Evolutionary conservation across 2,888 invertebrate genomes (phyloP).

Genomic region (Nowickia ferox): DNA sequence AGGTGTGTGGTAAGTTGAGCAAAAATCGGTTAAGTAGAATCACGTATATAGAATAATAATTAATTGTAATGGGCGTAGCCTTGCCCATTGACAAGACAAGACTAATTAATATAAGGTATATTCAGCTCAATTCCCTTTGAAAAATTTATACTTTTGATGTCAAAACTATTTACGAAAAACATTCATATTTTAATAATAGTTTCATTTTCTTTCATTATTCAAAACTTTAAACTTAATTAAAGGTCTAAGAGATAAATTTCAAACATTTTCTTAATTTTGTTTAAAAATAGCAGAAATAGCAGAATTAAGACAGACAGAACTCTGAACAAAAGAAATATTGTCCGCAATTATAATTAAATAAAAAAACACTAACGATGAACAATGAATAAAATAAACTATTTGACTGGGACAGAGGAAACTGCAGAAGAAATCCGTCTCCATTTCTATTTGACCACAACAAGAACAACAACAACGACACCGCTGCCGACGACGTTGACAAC

Average conservation of each 20-base stretch:
- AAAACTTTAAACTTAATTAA: background rate
- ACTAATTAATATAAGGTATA: too few species aligned
- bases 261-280: background rate
- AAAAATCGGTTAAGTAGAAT: too few species aligned
- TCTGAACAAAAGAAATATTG: constrained; percentile 38
- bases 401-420: constrained; percentile 20
- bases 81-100: too few species aligned
- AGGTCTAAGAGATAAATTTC: constrained; percentile 12
- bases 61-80: too few species aligned
- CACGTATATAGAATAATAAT: too few species aligned
- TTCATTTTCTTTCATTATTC: too few species aligned
- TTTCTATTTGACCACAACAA: constrained; percentile 41
- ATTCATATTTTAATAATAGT: too few species aligned
- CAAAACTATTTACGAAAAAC: too few species aligned
- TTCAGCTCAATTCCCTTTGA: too few species aligned
- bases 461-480: background rate
- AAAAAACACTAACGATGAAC: constrained; percentile 61
- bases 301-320: background rate
- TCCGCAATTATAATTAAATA: constrained; percentile 69
- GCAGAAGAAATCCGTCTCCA: constrained; percentile 66
- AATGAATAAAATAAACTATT: constrained; percentile 19
- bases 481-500: constrained; percentile 43
- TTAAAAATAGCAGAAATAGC: background rate
- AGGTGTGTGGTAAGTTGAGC: too few species aligned
- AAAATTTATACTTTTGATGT: too few species aligned